Conservation (phyloP, 2,113 vertebrate genomes). For the Ursus arctos region DNA sequence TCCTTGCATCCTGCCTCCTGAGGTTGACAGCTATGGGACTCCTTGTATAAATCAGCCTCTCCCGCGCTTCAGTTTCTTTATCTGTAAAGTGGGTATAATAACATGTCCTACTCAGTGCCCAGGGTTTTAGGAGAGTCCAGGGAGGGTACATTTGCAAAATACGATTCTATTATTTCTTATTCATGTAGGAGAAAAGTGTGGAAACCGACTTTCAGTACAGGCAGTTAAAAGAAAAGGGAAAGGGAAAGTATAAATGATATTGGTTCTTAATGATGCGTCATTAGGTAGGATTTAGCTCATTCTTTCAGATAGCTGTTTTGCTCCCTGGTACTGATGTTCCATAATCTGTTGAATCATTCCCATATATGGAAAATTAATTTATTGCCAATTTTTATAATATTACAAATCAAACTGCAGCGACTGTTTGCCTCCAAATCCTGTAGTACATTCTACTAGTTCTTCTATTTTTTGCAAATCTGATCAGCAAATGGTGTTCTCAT, state of each 20-base stretch:
- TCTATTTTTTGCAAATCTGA: neutral
- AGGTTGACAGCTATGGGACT: neutral
- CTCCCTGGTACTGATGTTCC: neutral
- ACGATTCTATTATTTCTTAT: neutral
- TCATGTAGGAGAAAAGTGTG: neutral
- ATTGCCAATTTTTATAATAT: neutral
- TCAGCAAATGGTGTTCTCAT: neutral
- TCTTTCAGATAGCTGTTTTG: slow-evolving; percentile 8
- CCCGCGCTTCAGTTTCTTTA: neutral
- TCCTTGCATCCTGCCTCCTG: neutral
- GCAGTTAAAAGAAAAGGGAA: slow-evolving; percentile 23
- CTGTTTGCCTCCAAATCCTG: neutral
- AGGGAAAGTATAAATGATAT: neutral
- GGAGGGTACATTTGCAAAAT: neutral
- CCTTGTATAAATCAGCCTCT: neutral
- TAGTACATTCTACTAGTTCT: neutral
- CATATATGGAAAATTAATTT: neutral
- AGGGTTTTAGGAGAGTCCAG: neutral
- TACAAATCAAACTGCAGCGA: neutral
- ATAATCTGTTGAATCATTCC: neutral
- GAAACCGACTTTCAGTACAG: neutral
- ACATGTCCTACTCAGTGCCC: neutral
- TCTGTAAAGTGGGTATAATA: neutral
- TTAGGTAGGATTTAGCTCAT: neutral
- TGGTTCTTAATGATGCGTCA: neutral